These are phyloP conservation scores for Cactoblastis cactorum DNA, from an alignment of 2,888 invertebrate genomes.

Conservation along the genomic window DNA sequence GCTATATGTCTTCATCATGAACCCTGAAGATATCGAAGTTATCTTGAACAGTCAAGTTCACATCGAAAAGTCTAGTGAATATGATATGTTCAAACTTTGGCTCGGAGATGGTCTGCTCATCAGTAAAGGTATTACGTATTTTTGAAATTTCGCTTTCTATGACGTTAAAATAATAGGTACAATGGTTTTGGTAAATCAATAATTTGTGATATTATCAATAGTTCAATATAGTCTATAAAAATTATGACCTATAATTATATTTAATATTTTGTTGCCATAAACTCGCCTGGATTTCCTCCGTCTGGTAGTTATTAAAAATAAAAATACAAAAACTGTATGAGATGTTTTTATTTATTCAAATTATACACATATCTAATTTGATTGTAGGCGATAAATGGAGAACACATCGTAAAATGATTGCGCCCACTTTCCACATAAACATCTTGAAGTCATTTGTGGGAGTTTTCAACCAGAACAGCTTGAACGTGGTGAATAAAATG, in stretches of 20 bases:
- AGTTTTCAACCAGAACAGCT: conserved; percentile 87
- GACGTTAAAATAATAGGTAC: not conserved
- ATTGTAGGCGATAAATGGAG: conserved; percentile 87
- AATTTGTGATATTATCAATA: too few species aligned
- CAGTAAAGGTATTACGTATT: conserved; percentile 76
- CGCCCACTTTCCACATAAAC: conserved; percentile 91
- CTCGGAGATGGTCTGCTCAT: conserved; percentile 88
- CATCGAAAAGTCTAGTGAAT: conserved; percentile 86
- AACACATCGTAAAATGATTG: conserved; percentile 89
- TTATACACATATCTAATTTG: not conserved
- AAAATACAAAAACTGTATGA: too few species aligned
- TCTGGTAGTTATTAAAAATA: too few species aligned
- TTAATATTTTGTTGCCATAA: too few species aligned
- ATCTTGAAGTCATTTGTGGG: conserved; percentile 89
- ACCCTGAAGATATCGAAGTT: conserved; percentile 85
- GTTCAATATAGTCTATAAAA: too few species aligned
- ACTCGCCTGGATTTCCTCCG: too few species aligned
- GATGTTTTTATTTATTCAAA: too few species aligned
- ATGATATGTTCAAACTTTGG: conserved; percentile 89
- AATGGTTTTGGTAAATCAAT: too few species aligned
- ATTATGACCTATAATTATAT: too few species aligned
- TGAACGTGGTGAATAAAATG: conserved; percentile 83
- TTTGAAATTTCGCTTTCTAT: too few species aligned
- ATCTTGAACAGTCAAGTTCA: conserved; percentile 87
- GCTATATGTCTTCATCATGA: conserved; percentile 81